Percentiles rank a stretch among this genome's conserved stretches.
phyloP scores from a whole-genome alignment of 2,797 vertebrate species.

The Gastrophryne carolinensis region DNA sequence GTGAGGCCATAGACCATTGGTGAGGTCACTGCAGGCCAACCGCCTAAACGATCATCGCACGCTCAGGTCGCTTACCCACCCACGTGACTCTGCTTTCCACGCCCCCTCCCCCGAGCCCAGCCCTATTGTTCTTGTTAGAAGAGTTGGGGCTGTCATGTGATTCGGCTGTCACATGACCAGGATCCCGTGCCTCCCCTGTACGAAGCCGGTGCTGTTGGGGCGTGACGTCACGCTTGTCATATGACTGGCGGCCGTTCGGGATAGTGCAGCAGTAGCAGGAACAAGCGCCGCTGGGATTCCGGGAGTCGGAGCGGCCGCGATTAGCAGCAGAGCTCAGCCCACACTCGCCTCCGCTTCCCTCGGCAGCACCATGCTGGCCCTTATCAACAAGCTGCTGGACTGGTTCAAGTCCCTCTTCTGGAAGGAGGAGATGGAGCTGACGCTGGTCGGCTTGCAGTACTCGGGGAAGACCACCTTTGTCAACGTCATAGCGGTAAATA shows the following conservation, averaged over 20 bases:
- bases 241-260: neutral
- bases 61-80: too few relatives aligned
- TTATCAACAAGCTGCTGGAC: constrained; percentile 73
- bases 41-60: too few relatives aligned
- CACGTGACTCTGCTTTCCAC: too few relatives aligned
- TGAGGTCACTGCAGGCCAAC: too few relatives aligned
- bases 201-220: neutral
- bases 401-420: constrained; percentile 75
- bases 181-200: neutral
- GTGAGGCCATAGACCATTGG: too few relatives aligned
- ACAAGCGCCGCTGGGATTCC: too few relatives aligned
- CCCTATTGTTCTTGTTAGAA: too few relatives aligned
- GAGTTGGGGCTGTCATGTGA: constrained; percentile 49
- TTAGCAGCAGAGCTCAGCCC: neutral
- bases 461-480: constrained; percentile 76
- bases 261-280: neutral
- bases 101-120: too few relatives aligned
- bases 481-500: constrained; percentile 73
- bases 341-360: neutral
- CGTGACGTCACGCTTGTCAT: constrained; percentile 7
- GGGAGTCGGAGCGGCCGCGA: neutral
- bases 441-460: constrained; percentile 73
- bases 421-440: constrained; percentile 78
- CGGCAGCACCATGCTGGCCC: constrained; percentile 65
- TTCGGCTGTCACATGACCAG: constrained; percentile 12